These are phyloP conservation scores for Apis dorsata DNA, from an alignment of 1,140 invertebrate genomes.

Conservation along the genomic window DNA sequence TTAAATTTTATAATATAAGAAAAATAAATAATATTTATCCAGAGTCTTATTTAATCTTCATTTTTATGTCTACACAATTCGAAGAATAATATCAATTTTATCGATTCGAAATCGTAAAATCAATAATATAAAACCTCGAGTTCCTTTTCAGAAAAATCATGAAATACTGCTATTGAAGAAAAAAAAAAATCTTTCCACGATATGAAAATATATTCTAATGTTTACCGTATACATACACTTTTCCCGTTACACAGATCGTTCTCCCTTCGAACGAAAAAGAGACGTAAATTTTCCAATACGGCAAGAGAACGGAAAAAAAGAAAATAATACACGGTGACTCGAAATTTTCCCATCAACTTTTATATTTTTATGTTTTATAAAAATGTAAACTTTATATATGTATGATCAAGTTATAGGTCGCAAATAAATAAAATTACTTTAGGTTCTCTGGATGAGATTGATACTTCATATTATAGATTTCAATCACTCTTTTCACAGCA, in stretches of 20 bases:
- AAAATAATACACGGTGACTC: neutral
- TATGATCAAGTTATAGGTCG: too few relatives aligned
- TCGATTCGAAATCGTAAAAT: neutral
- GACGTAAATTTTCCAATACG: conserved; percentile 11
- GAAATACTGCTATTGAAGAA: neutral
- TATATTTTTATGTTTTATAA: too few relatives aligned
- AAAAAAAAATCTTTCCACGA: neutral
- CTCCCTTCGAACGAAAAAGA: neutral
- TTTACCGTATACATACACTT: neutral
- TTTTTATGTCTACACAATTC: too few relatives aligned
- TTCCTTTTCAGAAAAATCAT: neutral
- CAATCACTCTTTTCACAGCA: too few relatives aligned
- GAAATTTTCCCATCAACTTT: neutral
- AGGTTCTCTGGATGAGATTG: too few relatives aligned
- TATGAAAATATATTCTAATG: conserved; percentile 6
- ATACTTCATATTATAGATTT: too few relatives aligned
- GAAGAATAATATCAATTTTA: neutral
- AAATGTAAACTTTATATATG: too few relatives aligned
- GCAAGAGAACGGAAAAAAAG: neutral
- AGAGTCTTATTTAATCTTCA: too few relatives aligned
- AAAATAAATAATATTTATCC: too few relatives aligned
- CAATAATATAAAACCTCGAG: neutral
- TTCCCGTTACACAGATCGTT: neutral
- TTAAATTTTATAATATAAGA: too few relatives aligned
- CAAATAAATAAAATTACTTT: too few relatives aligned